Evolutionary conservation across 2,888 invertebrate genomes (phyloP), one percentile per base, ranked within the genome.

Genomic region (Apamea sordens): DNA sequence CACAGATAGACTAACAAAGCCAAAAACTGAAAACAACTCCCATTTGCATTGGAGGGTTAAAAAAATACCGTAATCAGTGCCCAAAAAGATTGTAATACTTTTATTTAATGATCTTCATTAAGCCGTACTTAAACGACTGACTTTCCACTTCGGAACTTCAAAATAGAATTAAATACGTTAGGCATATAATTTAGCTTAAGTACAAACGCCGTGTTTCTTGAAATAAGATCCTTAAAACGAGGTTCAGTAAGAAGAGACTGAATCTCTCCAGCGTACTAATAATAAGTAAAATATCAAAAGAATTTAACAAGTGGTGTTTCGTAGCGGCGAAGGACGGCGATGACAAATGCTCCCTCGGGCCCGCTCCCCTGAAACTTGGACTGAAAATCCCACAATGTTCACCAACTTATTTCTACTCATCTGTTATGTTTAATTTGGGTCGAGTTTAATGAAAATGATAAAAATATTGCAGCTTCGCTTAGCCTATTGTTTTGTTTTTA

Each of bases 311-410:
- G 88, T 82, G 79, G 78, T 89, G 83, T 87, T 85, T 87, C 80
- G 85, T 76, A 76, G 77, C 83, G 87, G 78, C 78, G 78, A 80
- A 75, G 73, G 76, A 73, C 77, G 69, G 89, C 76, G 87, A 92
- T 93, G 93, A 94, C 93, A 93, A 94, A 94, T 91, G 92, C 88
- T 93, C 93, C 92, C 93, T 50, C 53, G 91, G 91, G 94, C 87
- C 84, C 89, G 89, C 83, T 92, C 81, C 87, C 75, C 83, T 84
- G 84, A 90, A 93, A 93, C 92, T 92, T 91, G 86, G 76, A 86
- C 91, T 83, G 87, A 87, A 90, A 92, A 91, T 86, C 90, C 90
- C 90, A 89, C 90, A 92, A 90, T 88, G 83, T 89, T 88, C 91
- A 85, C 87, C 90, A 88, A 93, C 90, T 94, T 92, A 92, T 91